Evolutionary conservation across 2,797 vertebrate species (phyloP).

Genomic region (Craterocephalus amniculus): DNA sequence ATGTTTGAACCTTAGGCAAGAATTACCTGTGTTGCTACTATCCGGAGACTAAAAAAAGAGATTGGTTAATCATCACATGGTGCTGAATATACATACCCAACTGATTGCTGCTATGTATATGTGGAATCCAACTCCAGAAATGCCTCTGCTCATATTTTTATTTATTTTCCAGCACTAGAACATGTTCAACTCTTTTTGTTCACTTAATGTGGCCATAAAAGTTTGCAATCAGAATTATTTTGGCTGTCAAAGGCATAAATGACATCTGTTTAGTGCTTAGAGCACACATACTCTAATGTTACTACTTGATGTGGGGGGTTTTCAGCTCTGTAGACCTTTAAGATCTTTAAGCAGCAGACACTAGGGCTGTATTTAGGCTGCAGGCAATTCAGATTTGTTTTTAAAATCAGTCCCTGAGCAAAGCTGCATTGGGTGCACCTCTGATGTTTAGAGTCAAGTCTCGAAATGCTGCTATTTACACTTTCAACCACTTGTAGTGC

Average conservation of each 20-base stretch:
- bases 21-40: slow-evolving; percentile 19
- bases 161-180: slow-evolving; percentile 9
- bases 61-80: slow-evolving; percentile 40
- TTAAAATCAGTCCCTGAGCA: neutral
- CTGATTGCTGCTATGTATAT: slow-evolving; percentile 27
- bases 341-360: slow-evolving; percentile 2
- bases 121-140: slow-evolving; percentile 50
- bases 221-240: slow-evolving; percentile 3
- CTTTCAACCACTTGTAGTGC: neutral
- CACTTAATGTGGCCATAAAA: slow-evolving; percentile 26
- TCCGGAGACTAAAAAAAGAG: slow-evolving; percentile 28
- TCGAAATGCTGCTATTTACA: neutral
- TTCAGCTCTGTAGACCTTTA: neutral
- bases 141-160: slow-evolving; percentile 9
- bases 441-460: neutral
- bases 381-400: neutral
- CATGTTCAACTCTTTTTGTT: slow-evolving; percentile 6
- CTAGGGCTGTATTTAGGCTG: neutral
- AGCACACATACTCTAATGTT: neutral
- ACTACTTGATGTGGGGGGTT: too few relatives aligned
- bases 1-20: slow-evolving; percentile 8
- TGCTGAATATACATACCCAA: slow-evolving; percentile 40
- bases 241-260: slow-evolving; percentile 10
- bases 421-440: neutral
- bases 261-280: neutral